Percentiles rank a stretch among this genome's conserved stretches.
Conservation (phyloP, 2,797 vertebrate species). For the Halcyon chelicuti region DNA sequence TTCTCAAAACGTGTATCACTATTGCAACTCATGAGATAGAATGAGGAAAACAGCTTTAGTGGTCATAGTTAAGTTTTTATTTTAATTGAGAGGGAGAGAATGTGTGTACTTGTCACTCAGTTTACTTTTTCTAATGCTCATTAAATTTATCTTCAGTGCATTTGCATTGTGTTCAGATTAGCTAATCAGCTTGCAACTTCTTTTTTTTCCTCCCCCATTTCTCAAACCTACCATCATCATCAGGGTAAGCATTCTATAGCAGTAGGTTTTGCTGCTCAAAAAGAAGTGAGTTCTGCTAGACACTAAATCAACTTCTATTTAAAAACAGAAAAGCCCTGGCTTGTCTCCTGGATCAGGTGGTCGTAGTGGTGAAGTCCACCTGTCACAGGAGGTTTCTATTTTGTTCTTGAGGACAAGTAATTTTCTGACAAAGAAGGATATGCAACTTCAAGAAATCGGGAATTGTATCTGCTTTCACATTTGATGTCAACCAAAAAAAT, state of each 20-base stretch:
- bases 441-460: not conserved
- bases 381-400: conserved; percentile 22
- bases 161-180: not conserved
- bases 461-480: not conserved
- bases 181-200: not conserved
- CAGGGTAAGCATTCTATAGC: not conserved
- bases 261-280: not conserved
- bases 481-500: not conserved
- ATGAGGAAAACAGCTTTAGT: not conserved
- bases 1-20: not conserved
- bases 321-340: conserved; percentile 4
- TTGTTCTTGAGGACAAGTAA: not conserved
- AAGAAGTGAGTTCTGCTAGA: not conserved
- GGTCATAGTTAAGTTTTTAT: not conserved
- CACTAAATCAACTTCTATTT: no score
- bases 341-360: conserved; percentile 35
- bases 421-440: not conserved
- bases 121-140: not conserved
- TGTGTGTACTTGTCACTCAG: not conserved
- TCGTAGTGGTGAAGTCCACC: conserved; percentile 44
- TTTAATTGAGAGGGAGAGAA: not conserved
- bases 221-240: not conserved
- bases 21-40: not conserved
- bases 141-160: not conserved
- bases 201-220: not conserved